phyloP scores from a whole-genome alignment of 23 tunicate genomes.

The Halocynthia aurantium region DNA sequence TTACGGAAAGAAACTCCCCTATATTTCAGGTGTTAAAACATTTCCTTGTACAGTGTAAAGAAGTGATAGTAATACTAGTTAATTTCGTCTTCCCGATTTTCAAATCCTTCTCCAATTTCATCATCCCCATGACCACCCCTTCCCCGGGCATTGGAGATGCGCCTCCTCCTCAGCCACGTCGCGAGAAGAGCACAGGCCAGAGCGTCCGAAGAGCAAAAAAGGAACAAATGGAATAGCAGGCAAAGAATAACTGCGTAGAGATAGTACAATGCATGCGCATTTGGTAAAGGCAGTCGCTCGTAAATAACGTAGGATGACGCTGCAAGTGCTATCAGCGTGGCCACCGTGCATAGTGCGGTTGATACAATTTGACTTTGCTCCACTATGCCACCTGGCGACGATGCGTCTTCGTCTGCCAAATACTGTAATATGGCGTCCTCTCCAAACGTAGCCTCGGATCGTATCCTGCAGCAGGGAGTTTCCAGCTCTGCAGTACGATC shows the following conservation, averaged over 20 bases:
- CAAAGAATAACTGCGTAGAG: constrained; percentile 50
- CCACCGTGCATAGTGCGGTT: neutral
- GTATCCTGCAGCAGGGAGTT: constrained; percentile 25
- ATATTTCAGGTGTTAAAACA: too few relatives aligned
- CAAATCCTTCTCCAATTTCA: too few relatives aligned
- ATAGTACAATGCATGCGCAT: constrained; percentile 60
- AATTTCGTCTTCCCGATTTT: too few relatives aligned
- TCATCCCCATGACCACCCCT: neutral
- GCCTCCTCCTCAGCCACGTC: constrained; percentile 37
- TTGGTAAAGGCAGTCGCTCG: constrained; percentile 56
- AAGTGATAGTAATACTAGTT: too few relatives aligned
- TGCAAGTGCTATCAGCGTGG: constrained; percentile 21
- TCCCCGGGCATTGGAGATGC: constrained; percentile 24
- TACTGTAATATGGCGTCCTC: constrained; percentile 21
- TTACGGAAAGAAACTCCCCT: too few relatives aligned
- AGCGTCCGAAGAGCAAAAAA: constrained; percentile 45
- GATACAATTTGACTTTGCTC: constrained; percentile 22
- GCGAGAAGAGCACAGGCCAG: constrained; percentile 41
- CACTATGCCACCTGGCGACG: constrained; percentile 40
- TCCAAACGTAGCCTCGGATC: constrained; percentile 3
- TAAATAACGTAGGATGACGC: constrained; percentile 25
- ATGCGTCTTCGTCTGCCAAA: constrained; percentile 27
- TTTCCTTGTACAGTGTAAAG: too few relatives aligned
- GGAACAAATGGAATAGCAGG: constrained; percentile 33
- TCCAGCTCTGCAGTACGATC: constrained; percentile 23